Evolutionary conservation across 2,888 invertebrate genomes (phyloP), one percentile per base, ranked within the genome.

Genomic region (Eilema griseolum): DNA sequence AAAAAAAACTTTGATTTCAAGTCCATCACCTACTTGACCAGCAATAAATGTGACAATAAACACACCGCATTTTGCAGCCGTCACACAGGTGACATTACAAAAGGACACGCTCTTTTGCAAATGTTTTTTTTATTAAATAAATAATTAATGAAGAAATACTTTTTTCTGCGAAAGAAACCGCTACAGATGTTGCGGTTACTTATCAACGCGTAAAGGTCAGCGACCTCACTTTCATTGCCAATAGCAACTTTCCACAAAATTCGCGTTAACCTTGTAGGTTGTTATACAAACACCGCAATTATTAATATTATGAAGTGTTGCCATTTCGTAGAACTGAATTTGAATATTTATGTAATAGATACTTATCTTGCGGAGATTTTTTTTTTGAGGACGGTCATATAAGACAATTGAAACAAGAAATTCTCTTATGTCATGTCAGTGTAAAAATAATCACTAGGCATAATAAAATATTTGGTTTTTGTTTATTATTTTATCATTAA

Each of bases 141-240:
- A 37, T 62, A 41, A 20, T 20, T 41, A 41, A 64, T 24, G n/a
- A 57, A 16, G 24, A 66, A 12, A n/a, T n/a, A 16, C 37, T 69
- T 61, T 37, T 66, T 70, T 61, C 24, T 20, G 20, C 20, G 60
- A 67, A 80, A 72, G 74, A 81, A 70, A 74, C 65, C 59, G 16
- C 56, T 1, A 28, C 10, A 61, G 56, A 65, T 59, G 14, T 68
- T 46, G 70, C 67, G 74, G 79, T 78, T 66, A 66, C 10, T 60
- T 31, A 56, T 57, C 46, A 20, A 56, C 52, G 69, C 12, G 61
- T 63, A 67, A 56, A 75, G 77, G 77, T 82, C 75, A 71, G 5
- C 16, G 75, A 77, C 75, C 73, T 60, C 69, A 75, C 83, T 83
- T 83, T 83, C 83, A 83, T 83, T 83, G 80, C 66, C 83, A 83